A percentile compares a stretch with the other conserved stretches of the same genome.
These are phyloP conservation scores for Drosophila novamexicana DNA, from an alignment of 1,140 invertebrate genomes.

Conservation along the genomic window DNA sequence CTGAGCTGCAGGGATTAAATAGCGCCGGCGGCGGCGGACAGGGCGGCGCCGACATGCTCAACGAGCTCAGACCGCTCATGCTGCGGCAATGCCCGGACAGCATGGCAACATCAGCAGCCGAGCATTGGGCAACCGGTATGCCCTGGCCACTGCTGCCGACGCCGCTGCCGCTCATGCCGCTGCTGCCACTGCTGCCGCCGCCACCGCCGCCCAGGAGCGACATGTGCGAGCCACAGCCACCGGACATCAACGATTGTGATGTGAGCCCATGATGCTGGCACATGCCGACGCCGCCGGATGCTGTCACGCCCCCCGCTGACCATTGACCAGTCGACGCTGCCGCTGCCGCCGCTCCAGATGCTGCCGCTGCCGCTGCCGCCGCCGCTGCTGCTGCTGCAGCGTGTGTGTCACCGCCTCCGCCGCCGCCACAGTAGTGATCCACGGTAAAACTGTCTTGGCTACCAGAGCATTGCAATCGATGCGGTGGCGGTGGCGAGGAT, in stretches of 20 bases:
- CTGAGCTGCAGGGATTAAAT: slow-evolving; percentile 84
- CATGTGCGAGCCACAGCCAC: slow-evolving; percentile 83
- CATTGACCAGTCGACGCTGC: slow-evolving; percentile 63
- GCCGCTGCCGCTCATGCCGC: slow-evolving; percentile 68
- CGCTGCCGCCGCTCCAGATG: slow-evolving; percentile 40
- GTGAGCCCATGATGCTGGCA: slow-evolving; percentile 78
- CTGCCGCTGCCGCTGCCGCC: slow-evolving; percentile 54
- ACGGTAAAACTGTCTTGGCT: slow-evolving; percentile 85
- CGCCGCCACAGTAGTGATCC: slow-evolving; percentile 84
- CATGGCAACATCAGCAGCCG: slow-evolving; percentile 62
- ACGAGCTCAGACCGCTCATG: slow-evolving; percentile 74
- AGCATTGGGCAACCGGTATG: slow-evolving; percentile 47
- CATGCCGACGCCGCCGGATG: slow-evolving; percentile 65
- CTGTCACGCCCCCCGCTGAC: slow-evolving; percentile 69
- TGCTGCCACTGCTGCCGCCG: slow-evolving; percentile 67
- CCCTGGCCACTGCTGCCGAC: slow-evolving; percentile 74
- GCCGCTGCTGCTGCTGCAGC: slow-evolving; percentile 61
- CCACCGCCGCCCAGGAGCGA: slow-evolving; percentile 72
- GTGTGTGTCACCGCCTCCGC: slow-evolving; percentile 75
- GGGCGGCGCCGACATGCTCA: slow-evolving; percentile 70
- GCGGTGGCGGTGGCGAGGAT: slow-evolving; percentile 84
- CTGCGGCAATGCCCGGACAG: slow-evolving; percentile 73
- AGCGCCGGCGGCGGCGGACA: slow-evolving; percentile 80
- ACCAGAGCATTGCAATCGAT: slow-evolving; percentile 85
- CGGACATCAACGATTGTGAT: slow-evolving; percentile 83